Evolutionary conservation across 2,888 invertebrate species (phyloP), one percentile per base, ranked within the genome.

Genomic region (Thyatira batis): DNA sequence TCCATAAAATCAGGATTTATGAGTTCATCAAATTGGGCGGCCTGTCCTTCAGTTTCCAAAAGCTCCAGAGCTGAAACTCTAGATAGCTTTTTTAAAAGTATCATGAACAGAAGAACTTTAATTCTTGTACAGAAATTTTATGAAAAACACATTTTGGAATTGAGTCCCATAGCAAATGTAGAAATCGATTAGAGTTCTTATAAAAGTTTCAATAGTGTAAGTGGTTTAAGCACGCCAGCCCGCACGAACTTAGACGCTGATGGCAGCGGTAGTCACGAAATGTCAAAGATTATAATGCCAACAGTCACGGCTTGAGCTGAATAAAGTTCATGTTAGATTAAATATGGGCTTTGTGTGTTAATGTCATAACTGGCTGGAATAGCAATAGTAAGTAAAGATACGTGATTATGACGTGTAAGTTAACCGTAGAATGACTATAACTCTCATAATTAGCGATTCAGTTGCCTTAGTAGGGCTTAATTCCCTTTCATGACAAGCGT

Each of bases 281-380:
- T 81, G 78, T 75, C 76, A 76, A 65, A 55, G 63, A 62, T 67
- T 71, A 49, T 49, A 75, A 76, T 76, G 76, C 63, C 73, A 75
- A 62, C 64, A 65, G 69, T 55, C 55, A 48, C 45, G 33, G 45
- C 43, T 49, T 48, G 45, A 49, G 33, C 45, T 27, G 20, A 45
- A 39, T 58, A 60, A 66, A 65, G 65, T 61, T 72, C 62, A 69
- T 48, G 28, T 13, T 8, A 27, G 28, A 27, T 27, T 39, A 48
- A 13, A 45, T 21, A 44, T n/a, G 23, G 30, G 6, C 39, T 17
- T 33, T 33, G 33, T 13, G 33, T 39, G 39, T 39, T 11, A 30
- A 30, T 30, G 30, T 30, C 30, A 30, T 11, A 23, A 23, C 23
- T 23, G 23, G 6, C 3, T 23, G 3, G 23, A 23, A 23, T 6